A percentile compares a stretch with the other conserved stretches of the same genome.
These are phyloP conservation scores for Dreissena polymorpha DNA, from an alignment of 1,140 invertebrate species.

Conservation along the genomic window DNA sequence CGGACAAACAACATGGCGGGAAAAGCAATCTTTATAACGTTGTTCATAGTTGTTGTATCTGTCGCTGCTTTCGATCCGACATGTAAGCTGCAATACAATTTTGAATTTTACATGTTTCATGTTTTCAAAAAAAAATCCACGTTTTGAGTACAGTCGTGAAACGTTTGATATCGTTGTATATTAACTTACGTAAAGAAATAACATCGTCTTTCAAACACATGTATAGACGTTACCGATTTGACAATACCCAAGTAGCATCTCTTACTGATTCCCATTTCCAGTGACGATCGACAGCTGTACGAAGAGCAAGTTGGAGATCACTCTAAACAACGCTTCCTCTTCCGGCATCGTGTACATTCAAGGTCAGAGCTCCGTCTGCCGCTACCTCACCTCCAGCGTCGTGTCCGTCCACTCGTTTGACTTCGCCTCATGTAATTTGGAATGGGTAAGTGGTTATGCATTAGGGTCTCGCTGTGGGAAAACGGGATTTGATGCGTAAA, in stretches of 20 bases:
- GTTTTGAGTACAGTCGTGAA: too few relatives aligned
- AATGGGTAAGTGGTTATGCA: constrained; percentile 26
- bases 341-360: constrained; percentile 38
- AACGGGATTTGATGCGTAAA: background rate
- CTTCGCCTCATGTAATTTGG: constrained; percentile 29
- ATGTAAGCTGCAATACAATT: too few relatives aligned
- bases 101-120: too few relatives aligned
- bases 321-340: constrained; percentile 3
- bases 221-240: background rate
- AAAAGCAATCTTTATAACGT: too few relatives aligned
- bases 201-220: background rate
- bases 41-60: too few relatives aligned
- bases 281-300: constrained; percentile 40
- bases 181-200: too few relatives aligned
- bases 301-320: constrained; percentile 31
- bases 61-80: too few relatives aligned
- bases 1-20: too few relatives aligned
- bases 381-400: constrained; percentile 2
- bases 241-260: background rate
- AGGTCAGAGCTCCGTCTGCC: constrained; percentile 41
- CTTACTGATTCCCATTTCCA: background rate
- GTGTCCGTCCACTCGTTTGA: constrained; percentile 20
- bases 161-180: too few relatives aligned
- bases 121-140: too few relatives aligned
- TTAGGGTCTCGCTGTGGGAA: background rate